Evolutionary conservation across 2,797 vertebrate genomes (phyloP), one percentile per base, ranked within the genome.

Genomic region (Pipistrellus pygmaeus): DNA sequence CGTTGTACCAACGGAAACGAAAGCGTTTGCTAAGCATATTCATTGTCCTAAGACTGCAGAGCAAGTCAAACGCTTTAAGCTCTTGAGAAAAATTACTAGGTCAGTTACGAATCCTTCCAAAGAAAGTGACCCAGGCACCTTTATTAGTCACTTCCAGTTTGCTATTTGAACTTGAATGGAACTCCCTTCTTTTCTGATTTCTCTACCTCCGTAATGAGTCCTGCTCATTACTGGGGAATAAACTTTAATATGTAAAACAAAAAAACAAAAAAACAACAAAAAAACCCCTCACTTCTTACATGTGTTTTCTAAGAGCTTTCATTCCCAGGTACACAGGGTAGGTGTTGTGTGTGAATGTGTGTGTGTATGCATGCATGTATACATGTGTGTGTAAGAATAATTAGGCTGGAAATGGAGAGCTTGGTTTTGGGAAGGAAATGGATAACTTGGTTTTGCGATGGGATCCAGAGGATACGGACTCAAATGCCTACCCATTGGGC

Each of bases 31-130:
- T 91, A 72, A 75, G 84, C 69, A 78, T 51, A 55, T 95, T 62
- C 44, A 83, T 92, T 48, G 64, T 78, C 53, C 80, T 85, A 85
- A 90, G 69, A 93, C 18, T 46, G n/a, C 44, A 62, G 20, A 88
- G 60, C 66, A 72, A 53, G 94, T 91, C 38, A 71, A 71, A 76
- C 32, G 78, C 25, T 44, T 60, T 60, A 77, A 85, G 92, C 30
- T 48, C 69, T 80, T 95, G 51, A 83, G 32, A 94, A 95, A 87
- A 96, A 96, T 82, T 51, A 57, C 55, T 35, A 57, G 92, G 82
- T 91, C 81, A 83, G 85, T 92, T 92, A 94, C 69, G 92, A 95
- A 94, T 83, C 85, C 55, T 85, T 88, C 73, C 78, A 51, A 55
- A 62, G 68, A 38, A 72, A 68, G 60, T n/a, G 48, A 73, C 84